phyloP scores from a whole-genome alignment of 1,140 invertebrate species.

The Leptinotarsa undecemlineata region DNA sequence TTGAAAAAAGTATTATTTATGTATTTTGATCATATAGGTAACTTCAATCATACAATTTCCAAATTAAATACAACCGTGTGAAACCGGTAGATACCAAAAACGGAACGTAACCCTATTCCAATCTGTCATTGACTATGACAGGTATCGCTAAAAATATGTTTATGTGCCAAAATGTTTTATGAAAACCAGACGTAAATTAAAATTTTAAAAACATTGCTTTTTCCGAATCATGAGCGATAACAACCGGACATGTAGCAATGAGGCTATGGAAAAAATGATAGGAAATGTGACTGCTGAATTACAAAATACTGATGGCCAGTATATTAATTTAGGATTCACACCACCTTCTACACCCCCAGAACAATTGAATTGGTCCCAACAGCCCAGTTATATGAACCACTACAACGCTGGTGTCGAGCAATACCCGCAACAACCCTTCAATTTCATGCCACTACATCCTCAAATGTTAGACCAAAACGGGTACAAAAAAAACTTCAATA shows the following conservation, averaged over 20 bases:
- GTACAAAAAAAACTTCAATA: conserved; percentile 29
- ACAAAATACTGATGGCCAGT: conserved; percentile 62
- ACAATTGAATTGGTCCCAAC: conserved; percentile 44
- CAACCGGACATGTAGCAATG: conserved; percentile 48
- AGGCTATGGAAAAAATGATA: conserved; percentile 65
- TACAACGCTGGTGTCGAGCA: conserved; percentile 42
- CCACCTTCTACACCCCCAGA: conserved; percentile 52
- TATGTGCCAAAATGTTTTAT: conserved; percentile 45
- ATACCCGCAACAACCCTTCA: conserved; percentile 36
- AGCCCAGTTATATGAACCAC: conserved; percentile 50
- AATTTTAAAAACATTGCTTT: conserved; percentile 18
- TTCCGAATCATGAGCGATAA: conserved; percentile 47
- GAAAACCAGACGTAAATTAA: conserved; percentile 20
- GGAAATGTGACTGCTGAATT: conserved; percentile 66
- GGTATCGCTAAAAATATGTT: conserved; percentile 22
- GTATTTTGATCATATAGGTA: too few species aligned
- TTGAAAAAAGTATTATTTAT: too few species aligned
- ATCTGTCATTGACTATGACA: background rate
- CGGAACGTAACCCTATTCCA: background rate
- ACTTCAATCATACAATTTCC: too few species aligned
- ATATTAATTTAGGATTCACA: conserved; percentile 61
- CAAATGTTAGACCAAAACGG: conserved; percentile 35
- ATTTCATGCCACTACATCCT: conserved; percentile 42
- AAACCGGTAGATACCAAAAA: too few species aligned
- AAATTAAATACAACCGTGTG: too few species aligned